Evolutionary conservation across 2,888 invertebrate genomes (phyloP), one percentile per base, ranked within the genome.

Genomic region (Tetramorium bicarinatum): DNA sequence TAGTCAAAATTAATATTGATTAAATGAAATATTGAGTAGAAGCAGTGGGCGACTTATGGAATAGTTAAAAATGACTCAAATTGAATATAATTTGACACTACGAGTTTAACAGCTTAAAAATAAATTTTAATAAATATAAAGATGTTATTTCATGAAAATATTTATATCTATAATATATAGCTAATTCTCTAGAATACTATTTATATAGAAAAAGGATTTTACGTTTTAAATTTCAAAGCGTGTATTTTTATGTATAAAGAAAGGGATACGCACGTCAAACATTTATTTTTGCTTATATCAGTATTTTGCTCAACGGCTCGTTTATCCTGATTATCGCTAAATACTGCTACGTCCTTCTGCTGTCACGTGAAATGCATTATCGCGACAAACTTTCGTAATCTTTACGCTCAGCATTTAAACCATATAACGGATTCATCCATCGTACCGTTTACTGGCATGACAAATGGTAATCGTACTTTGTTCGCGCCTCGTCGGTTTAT

Each of bases 341-440:
- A 62, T 66, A 38, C 29, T 59, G 52, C 44, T 74, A 59, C 38
- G 79, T 84, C 71, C 75, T 88, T 72, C 86, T 82, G 25, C 44
- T 90, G 91, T 92, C 86, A 85, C 85, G 85, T 87, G 90, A 88
- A 90, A 90, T 85, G 84, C 86, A 90, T 92, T 93, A 92, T 93
- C 82, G 62, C 82, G 75, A 91, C 91, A 88, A 88, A 89, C 86
- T 91, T 92, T 91, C 90, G 89, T 91, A 91, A 91, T 92, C 91
- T 92, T 83, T 75, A 69, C 69, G 62, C 74, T 13, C 82, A 64
- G 56, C 86, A 84, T 87, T 88, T 89, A 91, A 89, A 91, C 85
- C 84, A 86, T 88, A 87, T 87, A 90, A 90, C 88, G 83, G 76
- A 75, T 64, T 69, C 84, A 86, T 76, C 72, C 87, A 76, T 90